Conservation (phyloP, 1,140 invertebrate genomes). For the Bombus sylvicola region DNA sequence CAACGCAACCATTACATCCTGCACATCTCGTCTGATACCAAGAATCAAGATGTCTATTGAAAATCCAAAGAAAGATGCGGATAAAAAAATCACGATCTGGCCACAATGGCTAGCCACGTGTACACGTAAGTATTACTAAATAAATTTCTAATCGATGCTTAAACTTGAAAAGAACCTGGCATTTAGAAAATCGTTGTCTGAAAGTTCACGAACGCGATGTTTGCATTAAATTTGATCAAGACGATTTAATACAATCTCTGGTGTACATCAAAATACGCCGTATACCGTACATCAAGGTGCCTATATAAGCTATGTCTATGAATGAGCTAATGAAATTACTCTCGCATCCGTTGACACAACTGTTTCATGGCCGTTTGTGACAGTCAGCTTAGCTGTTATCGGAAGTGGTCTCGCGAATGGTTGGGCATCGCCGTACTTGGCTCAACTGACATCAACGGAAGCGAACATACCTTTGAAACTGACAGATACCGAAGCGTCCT, state of each 20-base stretch:
- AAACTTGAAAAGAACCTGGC: background rate
- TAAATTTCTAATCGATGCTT: background rate
- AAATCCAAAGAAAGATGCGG: constrained; percentile 6
- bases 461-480: constrained; percentile 65
- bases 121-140: constrained; percentile 58
- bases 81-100: constrained; percentile 59
- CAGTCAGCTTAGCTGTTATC: constrained; percentile 76
- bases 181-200: background rate
- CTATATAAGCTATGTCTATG: constrained; percentile 26
- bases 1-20: constrained; percentile 15
- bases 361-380: constrained; percentile 54
- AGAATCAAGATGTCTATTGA: constrained; percentile 37
- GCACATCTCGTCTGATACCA: background rate
- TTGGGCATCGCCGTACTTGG: constrained; percentile 81
- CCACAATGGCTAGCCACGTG: constrained; percentile 69
- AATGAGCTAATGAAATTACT: constrained; percentile 52
- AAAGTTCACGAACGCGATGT: background rate
- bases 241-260: constrained; percentile 10
- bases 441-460: constrained; percentile 74
- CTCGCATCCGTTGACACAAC: constrained; percentile 51
- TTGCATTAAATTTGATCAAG: constrained; percentile 20
- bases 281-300: background rate
- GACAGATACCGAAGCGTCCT: constrained; percentile 76
- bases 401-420: constrained; percentile 76
- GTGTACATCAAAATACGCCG: background rate